Base-by-base conservation (phyloP, 2,113 vertebrate genomes). In the Cardinalis cardinalis region DNA sequence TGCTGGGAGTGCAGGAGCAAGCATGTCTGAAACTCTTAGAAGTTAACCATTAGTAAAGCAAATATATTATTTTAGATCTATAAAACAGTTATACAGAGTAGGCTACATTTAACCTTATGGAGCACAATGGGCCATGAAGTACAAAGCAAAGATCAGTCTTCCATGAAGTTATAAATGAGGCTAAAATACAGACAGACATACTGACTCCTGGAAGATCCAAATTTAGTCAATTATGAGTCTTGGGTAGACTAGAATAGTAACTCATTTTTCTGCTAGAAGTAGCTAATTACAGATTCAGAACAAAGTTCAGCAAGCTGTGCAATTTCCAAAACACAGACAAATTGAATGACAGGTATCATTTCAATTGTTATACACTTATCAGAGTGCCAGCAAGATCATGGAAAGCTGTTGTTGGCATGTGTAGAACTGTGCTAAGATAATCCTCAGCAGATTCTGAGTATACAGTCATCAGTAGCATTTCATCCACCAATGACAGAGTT, bases 61-160 rank as follows among this genome's bases (percentile, higher is more conserved):
- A 92, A 83, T 41, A 34, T 55, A 88, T 88, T 79, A 36, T 46
- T 88, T 86, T 59, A 86, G 61, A 86, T 58, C 79, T 61, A 44
- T 81, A 69, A 88, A 84, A 59, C 10, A 49, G 43, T 40, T 74
- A 43, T 1, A 89, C 56, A 64, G 55, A 68, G 41, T 6, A 53
- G 60, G 38, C 44, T 78, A 61, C 76, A 38, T 58, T 94, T 95
- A 91, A 91, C 89, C 85, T 95, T 80, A 88, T 4, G 59, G 49
- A 90, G 53, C 41, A 84, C 80, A 95, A 81, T 72, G 80, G 88
- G 61, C 90, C 93, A 93, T 95, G 93, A 96, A 95, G 92, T 86
- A 88, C 92, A 91, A 78, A 93, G 93, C 72, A 60, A 86, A 90
- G 84, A 88, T 69, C 59, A 65, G 76, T 46, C 90, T 93, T 84